Evolutionary conservation across 2,888 invertebrate genomes (phyloP).

Genomic region (Ganaspis brasiliensis): DNA sequence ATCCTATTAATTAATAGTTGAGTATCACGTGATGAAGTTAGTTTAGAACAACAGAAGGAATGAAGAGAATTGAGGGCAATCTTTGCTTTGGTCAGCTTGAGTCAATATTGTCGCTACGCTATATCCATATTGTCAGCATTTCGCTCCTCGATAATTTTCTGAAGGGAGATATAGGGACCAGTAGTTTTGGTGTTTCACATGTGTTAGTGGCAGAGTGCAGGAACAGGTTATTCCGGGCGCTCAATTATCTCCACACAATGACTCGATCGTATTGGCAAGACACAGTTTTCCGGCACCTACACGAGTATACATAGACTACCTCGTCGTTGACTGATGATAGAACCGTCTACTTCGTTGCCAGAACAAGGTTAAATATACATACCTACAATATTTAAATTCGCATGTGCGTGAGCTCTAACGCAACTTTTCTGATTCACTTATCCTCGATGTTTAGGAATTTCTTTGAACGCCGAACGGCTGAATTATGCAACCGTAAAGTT

Average conservation of each 20-base stretch:
- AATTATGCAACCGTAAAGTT: neutral
- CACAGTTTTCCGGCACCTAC: constrained; percentile 56
- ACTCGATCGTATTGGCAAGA: constrained; percentile 57
- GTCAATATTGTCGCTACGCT: constrained; percentile 30
- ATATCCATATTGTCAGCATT: constrained; percentile 30
- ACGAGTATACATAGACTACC: constrained; percentile 69
- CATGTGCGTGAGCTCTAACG: neutral
- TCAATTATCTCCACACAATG: constrained; percentile 66
- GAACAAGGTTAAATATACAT: constrained; percentile 52
- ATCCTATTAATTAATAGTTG: neutral
- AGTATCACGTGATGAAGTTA: neutral
- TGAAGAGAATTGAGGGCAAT: constrained; percentile 19
- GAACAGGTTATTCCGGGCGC: constrained; percentile 64
- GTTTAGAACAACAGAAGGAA: neutral
- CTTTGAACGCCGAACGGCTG: neutral
- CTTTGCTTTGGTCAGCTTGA: constrained; percentile 7
- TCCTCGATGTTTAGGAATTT: neutral
- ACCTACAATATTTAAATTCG: constrained; percentile 8
- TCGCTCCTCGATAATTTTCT: constrained; percentile 32
- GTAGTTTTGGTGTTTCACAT: constrained; percentile 47
- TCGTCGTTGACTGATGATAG: constrained; percentile 75
- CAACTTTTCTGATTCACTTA: constrained; percentile 20
- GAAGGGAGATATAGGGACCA: constrained; percentile 32
- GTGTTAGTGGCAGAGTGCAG: constrained; percentile 55
- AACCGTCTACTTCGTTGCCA: constrained; percentile 70